Evolutionary conservation across 1,140 invertebrate species (phyloP), one percentile per base, ranked within the genome.

Genomic region (Drosophila gunungcola): DNA sequence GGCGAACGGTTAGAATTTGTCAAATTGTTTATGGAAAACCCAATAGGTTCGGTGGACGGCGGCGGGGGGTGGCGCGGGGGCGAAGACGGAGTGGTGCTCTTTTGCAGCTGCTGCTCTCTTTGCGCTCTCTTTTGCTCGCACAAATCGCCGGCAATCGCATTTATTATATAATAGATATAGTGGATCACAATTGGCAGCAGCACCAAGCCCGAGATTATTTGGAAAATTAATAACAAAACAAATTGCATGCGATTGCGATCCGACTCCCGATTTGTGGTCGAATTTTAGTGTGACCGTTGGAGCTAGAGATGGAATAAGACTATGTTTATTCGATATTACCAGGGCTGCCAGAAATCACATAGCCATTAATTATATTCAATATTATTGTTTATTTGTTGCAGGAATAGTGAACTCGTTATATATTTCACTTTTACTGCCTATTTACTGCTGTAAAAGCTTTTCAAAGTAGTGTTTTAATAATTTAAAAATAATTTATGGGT

Each of bases 151-250:
- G 78, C 63, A 80, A 92, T 70, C 52, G 85, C 73, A 84, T 88
- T 88, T 69, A 91, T 88, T 83, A 92, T 91, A 77, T 92, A 92
- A 91, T 91, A 91, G 72, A 91, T 73, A 64, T 92, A 91, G 78
- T 92, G 91, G 62, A 92, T 75, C 52, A 91, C 73, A 90, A 92
- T 91, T 75, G 91, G 65, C 67, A 92, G 54, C 62, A 92, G 75
- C 70, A 86, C 73, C 73, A 92, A 67, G 75, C 84, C 82, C 69
- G 88, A 90, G 77, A 88, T 68, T 73, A 80, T 70, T 84, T 91
- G 84, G 55, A 92, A 91, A 69, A 92, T 65, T 46, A 80, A 65
- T 58, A 80, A 69, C 79, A 86, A 78, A 80, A 79, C 82, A 79
- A 91, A 75, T 86, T 85, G 89, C 90, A 91, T 90, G 73, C 89